Conservation (phyloP, 53 echinoderm and acorn worm species). For the Mesocentrotus franciscanus region DNA sequence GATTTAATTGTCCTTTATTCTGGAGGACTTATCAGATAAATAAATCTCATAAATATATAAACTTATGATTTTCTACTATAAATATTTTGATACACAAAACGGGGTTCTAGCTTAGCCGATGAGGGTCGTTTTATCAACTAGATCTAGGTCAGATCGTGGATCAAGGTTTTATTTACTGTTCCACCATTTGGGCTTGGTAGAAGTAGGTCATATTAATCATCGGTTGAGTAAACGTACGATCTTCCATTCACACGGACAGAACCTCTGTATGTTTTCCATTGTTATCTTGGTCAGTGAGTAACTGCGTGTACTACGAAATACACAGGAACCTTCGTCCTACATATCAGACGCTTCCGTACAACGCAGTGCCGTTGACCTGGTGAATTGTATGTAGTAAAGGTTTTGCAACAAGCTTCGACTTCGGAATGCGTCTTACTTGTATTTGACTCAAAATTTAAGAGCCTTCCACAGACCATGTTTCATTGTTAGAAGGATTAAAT, state of each 20-base stretch:
- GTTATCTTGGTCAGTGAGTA: conserved; percentile 42
- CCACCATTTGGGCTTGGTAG: not conserved
- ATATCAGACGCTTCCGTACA: conserved; percentile 31
- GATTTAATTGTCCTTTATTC: too few relatives aligned
- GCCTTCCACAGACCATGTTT: conserved; percentile 35
- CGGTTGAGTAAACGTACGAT: conserved; percentile 29
- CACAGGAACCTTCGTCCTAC: conserved; percentile 52
- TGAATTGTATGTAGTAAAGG: not conserved
- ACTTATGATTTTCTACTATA: too few relatives aligned
- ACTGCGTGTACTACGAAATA: conserved; percentile 35
- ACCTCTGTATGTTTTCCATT: conserved; percentile 25
- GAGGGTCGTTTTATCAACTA: not conserved
- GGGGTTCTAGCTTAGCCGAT: not conserved
- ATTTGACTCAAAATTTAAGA: not conserved
- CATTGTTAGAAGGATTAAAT: conserved; percentile 45
- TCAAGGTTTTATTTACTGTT: conserved; percentile 31
- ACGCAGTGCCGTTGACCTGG: conserved; percentile 48
- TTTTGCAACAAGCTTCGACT: conserved; percentile 46
- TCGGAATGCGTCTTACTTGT: conserved; percentile 28
- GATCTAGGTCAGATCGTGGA: not conserved
- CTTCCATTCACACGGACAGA: conserved; percentile 23
- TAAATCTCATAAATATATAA: too few relatives aligned
- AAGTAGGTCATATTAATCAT: conserved; percentile 41
- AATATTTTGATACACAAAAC: not conserved
- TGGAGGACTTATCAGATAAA: too few relatives aligned